Evolutionary conservation across 2,888 invertebrate species (phyloP), one percentile per base, ranked within the genome.

Genomic region (Athrips mouffetella): DNA sequence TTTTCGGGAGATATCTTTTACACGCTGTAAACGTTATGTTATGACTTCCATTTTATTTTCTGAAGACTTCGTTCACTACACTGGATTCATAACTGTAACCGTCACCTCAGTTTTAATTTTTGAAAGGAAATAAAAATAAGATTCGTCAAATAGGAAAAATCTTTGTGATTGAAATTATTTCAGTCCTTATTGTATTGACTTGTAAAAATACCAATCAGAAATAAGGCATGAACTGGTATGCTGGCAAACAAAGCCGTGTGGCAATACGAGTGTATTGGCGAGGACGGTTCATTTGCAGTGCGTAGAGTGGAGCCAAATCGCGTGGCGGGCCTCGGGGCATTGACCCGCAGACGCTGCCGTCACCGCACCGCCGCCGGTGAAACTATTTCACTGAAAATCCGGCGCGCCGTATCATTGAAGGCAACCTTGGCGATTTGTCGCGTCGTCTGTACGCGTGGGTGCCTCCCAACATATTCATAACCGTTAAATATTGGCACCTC

Each of bases 331-430:
- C 65, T 71, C 70, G 74, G 73, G 80, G 87, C 87, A 84, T 80
- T 76, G 83, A 88, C 89, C 88, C 71, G 67, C 58, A 83, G 89
- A 82, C 89, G 82, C 77, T 79, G 85, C 85, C 89, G 80, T 79
- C 85, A 79, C 74, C 73, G 69, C n/a, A n/a, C 54, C 57, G 57
- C 60, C 66, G 71, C 67, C 70, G 67, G 76, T 80, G 79, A 81
- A 83, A 87, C 82, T 85, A 85, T 86, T 87, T 84, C 79, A 79
- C 86, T 87, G 87, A 87, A 87, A 85, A 80, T 84, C 76, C 68
- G 77, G 62, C 77, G 72, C 73, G 76, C 64, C 80, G 73, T 76
- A 83, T 79, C 80, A 80, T 82, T 80, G 78, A 75, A 80, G 75
- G 65, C 84, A 85, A 82, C 87, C 87, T 86, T 87, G 86, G 74